A percentile compares a stretch with the other conserved stretches of the same genome.
Evolutionary conservation across 1,140 invertebrate species (phyloP).

Genomic region (Elysia chlorotica): DNA sequence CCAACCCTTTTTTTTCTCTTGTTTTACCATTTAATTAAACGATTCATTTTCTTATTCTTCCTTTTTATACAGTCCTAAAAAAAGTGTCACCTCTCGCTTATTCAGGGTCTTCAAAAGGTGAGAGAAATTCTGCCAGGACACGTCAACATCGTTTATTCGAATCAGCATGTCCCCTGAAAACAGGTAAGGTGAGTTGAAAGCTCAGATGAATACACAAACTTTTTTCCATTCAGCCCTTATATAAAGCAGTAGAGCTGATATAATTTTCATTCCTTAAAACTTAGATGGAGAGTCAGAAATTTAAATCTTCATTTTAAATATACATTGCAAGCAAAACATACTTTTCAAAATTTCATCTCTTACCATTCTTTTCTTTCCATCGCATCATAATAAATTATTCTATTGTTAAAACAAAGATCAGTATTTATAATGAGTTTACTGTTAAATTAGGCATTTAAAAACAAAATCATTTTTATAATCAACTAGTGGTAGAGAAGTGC

Average conservation of each 20-base stretch:
- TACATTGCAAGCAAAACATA: not conserved
- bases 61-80: not conserved
- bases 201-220: too few relatives aligned
- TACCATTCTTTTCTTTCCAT: not conserved
- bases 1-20: too few relatives aligned
- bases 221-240: too few relatives aligned
- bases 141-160: constrained; percentile 45
- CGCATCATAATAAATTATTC: not conserved
- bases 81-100: constrained; percentile 23
- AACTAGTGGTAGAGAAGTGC: not conserved
- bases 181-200: not conserved
- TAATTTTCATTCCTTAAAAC: not conserved
- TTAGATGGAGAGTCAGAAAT: not conserved
- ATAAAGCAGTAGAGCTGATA: too few relatives aligned
- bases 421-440: too few relatives aligned
- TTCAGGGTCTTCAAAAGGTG: constrained; percentile 29
- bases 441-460: too few relatives aligned
- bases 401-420: too few relatives aligned
- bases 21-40: too few relatives aligned
- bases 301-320: not conserved
- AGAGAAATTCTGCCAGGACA: constrained; percentile 48
- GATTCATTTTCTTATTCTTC: not conserved
- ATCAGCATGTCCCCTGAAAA: constrained; percentile 55
- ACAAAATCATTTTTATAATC: not conserved
- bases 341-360: not conserved